phyloP scores from a whole-genome alignment of 2,113 vertebrate species.

The Leptosomus discolor region DNA sequence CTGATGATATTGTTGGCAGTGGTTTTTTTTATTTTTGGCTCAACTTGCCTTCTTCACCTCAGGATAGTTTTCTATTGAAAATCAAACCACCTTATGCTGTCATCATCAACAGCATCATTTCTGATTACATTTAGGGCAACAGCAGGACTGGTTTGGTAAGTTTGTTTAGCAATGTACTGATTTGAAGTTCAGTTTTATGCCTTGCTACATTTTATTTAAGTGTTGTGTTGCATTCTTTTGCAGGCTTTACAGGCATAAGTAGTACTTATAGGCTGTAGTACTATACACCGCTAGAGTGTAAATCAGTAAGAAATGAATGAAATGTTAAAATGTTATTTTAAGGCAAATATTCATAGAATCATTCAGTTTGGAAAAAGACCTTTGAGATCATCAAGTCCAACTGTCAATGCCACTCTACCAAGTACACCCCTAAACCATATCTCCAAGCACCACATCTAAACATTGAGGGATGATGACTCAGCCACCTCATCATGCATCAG shows the following conservation, averaged over 20 bases:
- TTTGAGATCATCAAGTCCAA: too few species aligned
- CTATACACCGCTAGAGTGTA: not conserved
- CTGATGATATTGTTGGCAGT: not conserved
- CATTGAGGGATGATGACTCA: too few species aligned
- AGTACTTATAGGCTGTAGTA: accelerated
- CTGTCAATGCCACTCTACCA: too few species aligned
- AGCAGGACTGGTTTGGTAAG: not conserved
- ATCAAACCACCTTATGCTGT: not conserved
- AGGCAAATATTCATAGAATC: not conserved
- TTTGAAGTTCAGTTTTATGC: not conserved
- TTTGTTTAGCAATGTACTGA: not conserved
- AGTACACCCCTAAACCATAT: too few species aligned
- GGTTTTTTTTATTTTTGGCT: not conserved
- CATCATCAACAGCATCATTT: not conserved
- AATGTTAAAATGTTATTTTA: not conserved
- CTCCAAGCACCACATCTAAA: too few species aligned
- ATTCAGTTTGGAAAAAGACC: too few species aligned
- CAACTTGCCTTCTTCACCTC: not conserved
- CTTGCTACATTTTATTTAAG: not conserved
- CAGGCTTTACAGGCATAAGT: not conserved
- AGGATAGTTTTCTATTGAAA: not conserved
- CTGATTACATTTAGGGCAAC: not conserved
- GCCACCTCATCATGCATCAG: not conserved
- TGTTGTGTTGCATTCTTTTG: not conserved
- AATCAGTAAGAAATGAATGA: not conserved